Conservation (phyloP, 1,140 invertebrate species). For the Melipona quadrifasciata region DNA sequence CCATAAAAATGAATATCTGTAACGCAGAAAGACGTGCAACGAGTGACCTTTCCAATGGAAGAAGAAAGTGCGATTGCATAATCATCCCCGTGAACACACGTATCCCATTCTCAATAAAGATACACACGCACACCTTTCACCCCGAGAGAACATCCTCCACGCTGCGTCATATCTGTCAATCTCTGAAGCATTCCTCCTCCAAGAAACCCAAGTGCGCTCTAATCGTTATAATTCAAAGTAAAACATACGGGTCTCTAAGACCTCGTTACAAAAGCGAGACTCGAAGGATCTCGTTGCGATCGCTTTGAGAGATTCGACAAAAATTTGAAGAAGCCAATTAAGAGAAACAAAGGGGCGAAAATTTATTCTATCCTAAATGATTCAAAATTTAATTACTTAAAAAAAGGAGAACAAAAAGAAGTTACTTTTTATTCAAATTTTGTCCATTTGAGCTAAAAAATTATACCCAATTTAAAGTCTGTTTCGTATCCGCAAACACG, state of each 20-base stretch:
- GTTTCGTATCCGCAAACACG: no score
- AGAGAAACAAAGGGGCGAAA: not conserved
- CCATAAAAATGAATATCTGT: not conserved
- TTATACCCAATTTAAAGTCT: no score
- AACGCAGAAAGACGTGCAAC: not conserved
- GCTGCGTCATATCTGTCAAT: no score
- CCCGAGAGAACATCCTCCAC: not conserved
- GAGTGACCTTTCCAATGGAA: conserved; percentile 1
- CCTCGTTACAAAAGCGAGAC: no score
- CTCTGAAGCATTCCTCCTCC: not conserved
- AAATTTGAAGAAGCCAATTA: not conserved
- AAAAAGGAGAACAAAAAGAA: no score
- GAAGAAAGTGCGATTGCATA: conserved; percentile 5
- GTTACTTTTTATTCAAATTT: no score
- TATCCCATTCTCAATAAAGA: not conserved
- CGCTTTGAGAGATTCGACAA: not conserved
- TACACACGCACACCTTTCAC: not conserved
- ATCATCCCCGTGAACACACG: not conserved
- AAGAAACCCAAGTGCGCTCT: not conserved
- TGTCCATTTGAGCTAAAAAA: no score
- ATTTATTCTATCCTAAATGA: no score
- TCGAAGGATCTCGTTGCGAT: no score
- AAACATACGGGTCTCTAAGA: not conserved
- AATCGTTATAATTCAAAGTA: not conserved
- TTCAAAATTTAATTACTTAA: no score